These are phyloP conservation scores for Drosophila sucinea DNA, from an alignment of 1,140 invertebrate species.

Conservation along the genomic window DNA sequence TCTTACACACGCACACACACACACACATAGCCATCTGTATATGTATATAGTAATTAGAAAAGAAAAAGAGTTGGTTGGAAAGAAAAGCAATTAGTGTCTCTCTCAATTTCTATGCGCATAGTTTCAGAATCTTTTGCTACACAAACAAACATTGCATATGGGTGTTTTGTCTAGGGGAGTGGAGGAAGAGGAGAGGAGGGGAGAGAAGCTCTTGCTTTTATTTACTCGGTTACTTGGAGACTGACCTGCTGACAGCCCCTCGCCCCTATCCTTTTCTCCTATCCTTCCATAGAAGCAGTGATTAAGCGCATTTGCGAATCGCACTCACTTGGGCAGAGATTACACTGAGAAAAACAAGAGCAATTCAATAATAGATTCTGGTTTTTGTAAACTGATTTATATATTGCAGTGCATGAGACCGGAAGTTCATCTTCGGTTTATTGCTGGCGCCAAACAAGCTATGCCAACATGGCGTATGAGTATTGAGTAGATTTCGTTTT, in stretches of 20 bases:
- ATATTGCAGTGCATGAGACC: conserved; percentile 27
- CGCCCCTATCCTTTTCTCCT: conserved; percentile 4
- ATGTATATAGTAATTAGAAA: conserved; percentile 77
- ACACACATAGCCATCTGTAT: conserved; percentile 32
- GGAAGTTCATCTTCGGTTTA: conserved; percentile 75
- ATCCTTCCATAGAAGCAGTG: conserved; percentile 47
- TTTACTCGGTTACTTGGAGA: conserved; percentile 58
- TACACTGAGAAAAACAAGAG: conserved; percentile 25
- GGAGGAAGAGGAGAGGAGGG: neutral
- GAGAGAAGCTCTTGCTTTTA: conserved; percentile 23
- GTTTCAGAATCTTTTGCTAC: conserved; percentile 55
- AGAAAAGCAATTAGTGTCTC: conserved; percentile 81
- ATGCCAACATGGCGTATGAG: conserved; percentile 49
- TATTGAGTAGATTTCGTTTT: conserved; percentile 20
- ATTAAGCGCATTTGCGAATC: conserved; percentile 71
- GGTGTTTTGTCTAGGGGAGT: neutral
- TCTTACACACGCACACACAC: conserved; percentile 17
- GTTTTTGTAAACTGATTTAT: neutral
- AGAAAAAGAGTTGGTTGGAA: conserved; percentile 77
- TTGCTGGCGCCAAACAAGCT: conserved; percentile 62
- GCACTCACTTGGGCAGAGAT: conserved; percentile 27
- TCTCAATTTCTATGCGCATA: conserved; percentile 75
- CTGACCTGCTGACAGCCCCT: conserved; percentile 31
- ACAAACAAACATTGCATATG: conserved; percentile 53
- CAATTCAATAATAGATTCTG: neutral